Evolutionary conservation across 2,797 vertebrate genomes (phyloP).

Genomic region (Melanotaenia nigrans): DNA sequence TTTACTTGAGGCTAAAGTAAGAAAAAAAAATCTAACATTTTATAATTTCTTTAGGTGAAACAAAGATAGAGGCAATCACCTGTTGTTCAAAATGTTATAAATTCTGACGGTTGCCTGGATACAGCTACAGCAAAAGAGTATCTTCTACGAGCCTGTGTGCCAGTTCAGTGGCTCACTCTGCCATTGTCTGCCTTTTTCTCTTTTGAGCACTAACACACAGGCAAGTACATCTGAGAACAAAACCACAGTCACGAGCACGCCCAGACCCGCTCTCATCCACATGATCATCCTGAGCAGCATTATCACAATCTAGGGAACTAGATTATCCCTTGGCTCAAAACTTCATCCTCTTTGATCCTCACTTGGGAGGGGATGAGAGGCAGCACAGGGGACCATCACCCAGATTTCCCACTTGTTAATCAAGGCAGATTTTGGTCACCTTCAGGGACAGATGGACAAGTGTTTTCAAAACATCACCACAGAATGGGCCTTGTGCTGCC

Average conservation of each 20-base stretch:
- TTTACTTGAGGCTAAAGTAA: constrained; percentile 1
- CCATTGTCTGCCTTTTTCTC: constrained; percentile 51
- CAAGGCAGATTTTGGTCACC: constrained; percentile 79
- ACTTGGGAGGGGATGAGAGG: constrained; percentile 72
- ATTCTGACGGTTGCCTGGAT: constrained; percentile 78
- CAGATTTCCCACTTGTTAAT: constrained; percentile 76
- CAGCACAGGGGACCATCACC: constrained; percentile 58
- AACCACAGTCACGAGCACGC: constrained; percentile 22
- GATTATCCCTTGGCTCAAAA: constrained; percentile 80
- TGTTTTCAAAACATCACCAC: constrained; percentile 61
- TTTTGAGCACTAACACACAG: constrained; percentile 39
- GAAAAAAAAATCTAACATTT: constrained; percentile 9
- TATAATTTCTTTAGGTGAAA: constrained; percentile 24
- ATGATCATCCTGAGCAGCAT: constrained; percentile 76
- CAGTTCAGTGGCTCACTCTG: constrained; percentile 49
- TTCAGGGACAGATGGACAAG: constrained; percentile 81
- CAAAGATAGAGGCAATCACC: constrained; percentile 55
- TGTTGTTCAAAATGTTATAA: constrained; percentile 61
- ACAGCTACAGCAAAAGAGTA: constrained; percentile 51
- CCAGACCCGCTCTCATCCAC: constrained; percentile 57
- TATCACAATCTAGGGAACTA: constrained; percentile 81
- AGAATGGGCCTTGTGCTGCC: constrained; percentile 26
- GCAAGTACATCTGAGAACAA: constrained; percentile 25
- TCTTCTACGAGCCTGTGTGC: constrained; percentile 38
- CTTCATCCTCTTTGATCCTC: constrained; percentile 78